phyloP scores from a whole-genome alignment of 2,797 vertebrate genomes.

The Syngnathus acus region DNA sequence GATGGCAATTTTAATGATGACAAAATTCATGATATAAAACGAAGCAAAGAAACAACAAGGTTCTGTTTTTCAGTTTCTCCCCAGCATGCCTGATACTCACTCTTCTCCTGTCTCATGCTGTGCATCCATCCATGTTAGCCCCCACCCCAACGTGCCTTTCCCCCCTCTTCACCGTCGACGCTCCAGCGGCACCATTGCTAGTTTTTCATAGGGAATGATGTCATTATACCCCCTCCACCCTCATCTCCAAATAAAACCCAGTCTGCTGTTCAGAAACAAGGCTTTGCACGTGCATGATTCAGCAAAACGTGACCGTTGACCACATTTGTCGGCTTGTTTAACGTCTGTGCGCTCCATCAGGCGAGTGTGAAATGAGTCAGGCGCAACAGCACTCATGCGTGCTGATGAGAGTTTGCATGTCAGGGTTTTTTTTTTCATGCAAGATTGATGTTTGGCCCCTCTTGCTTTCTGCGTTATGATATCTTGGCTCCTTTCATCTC shows the following conservation, averaged over 20 bases:
- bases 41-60: neutral
- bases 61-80: neutral
- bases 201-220: slow-evolving; percentile 30
- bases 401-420: slow-evolving; percentile 4
- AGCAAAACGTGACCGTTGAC: slow-evolving; percentile 60
- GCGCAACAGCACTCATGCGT: slow-evolving; percentile 7
- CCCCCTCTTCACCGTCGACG: slow-evolving; percentile 13
- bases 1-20: neutral
- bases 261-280: slow-evolving; percentile 24
- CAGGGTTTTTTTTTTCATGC: slow-evolving; percentile 4
- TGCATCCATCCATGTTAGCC: slow-evolving; percentile 7
- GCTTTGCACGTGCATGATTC: slow-evolving; percentile 43
- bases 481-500: slow-evolving; percentile 36
- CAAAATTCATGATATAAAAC: no score
- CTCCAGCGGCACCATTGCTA: slow-evolving; percentile 16
- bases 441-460: neutral
- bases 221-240: slow-evolving; percentile 18
- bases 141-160: slow-evolving; percentile 3
- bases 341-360: slow-evolving; percentile 13
- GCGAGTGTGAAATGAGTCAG: slow-evolving; percentile 18
- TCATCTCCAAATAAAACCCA: slow-evolving; percentile 25
- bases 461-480: neutral
- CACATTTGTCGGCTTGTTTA: slow-evolving; percentile 14
- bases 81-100: slow-evolving; percentile 16
- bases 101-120: slow-evolving; percentile 13